A percentile compares a stretch with the other conserved stretches of the same genome.
Evolutionary conservation across 2,797 vertebrate genomes (phyloP).

Genomic region (Peromyscus melanophrys): DNA sequence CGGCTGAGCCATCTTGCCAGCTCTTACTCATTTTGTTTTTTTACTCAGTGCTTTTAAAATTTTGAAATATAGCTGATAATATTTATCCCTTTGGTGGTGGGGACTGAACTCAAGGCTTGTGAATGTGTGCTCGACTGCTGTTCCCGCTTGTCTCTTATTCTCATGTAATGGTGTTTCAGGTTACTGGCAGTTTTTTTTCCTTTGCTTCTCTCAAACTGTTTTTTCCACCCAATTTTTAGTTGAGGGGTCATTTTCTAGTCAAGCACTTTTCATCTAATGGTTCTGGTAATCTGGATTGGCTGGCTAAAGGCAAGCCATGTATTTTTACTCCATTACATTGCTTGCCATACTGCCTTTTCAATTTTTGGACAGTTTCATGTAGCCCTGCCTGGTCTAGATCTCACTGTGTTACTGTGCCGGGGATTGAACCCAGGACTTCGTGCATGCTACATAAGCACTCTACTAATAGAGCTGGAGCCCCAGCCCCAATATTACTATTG

Average conservation of each 20-base stretch:
- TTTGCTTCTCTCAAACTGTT: neutral
- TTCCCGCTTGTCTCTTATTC: neutral
- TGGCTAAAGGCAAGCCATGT: neutral
- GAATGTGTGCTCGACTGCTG: neutral
- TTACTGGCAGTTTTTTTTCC: neutral
- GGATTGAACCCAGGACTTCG: neutral
- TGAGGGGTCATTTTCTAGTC: neutral
- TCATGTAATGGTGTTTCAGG: neutral
- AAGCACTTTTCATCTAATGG: neutral
- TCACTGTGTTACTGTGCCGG: neutral
- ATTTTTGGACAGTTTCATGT: neutral
- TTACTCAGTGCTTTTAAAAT: neutral
- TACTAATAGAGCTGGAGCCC: neutral
- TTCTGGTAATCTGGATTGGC: neutral
- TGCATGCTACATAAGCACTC: neutral
- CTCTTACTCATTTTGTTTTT: neutral
- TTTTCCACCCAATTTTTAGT: conserved; percentile 52
- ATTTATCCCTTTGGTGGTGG: neutral
- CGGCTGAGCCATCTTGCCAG: neutral
- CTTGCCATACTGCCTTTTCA: neutral
- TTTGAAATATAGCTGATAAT: neutral
- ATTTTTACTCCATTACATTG: neutral
- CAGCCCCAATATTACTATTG: neutral
- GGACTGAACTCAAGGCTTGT: neutral
- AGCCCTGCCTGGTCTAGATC: neutral